Percentiles rank a stretch among this genome's conserved stretches.
These are phyloP conservation scores for Lasioglossum figueresi DNA, from an alignment of 2,888 invertebrate genomes.

Conservation along the genomic window DNA sequence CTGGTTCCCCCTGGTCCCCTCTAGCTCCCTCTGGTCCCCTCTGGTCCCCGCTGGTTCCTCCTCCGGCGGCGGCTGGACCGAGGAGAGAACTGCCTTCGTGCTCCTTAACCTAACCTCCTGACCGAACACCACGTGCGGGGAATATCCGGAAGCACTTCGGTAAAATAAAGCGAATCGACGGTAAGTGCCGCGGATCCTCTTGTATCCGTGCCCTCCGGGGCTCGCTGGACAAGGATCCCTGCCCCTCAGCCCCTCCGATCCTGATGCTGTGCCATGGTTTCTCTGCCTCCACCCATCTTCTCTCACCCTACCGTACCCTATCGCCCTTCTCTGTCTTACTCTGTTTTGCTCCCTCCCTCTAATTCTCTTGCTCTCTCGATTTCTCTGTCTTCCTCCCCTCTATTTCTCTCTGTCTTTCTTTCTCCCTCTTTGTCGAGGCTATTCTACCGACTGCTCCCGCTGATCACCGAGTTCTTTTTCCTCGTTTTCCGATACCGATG, in stretches of 20 bases:
- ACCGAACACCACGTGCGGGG: constrained; percentile 78
- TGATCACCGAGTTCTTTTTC: constrained; percentile 25
- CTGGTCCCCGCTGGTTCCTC: not conserved
- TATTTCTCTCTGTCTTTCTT: not conserved
- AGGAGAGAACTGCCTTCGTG: constrained; percentile 46
- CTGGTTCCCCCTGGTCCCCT: not conserved
- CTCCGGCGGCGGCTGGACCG: constrained; percentile 7
- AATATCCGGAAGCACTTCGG: constrained; percentile 81
- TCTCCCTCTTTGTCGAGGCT: not conserved
- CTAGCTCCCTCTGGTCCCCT: not conserved
- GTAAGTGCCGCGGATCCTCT: constrained; percentile 67
- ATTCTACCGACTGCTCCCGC: constrained; percentile 9
- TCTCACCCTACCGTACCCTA: not conserved
- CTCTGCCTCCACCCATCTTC: not conserved
- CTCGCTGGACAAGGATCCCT: constrained; percentile 37
- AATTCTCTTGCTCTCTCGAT: not conserved
- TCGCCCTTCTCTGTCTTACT: not conserved
- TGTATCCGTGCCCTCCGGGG: constrained; percentile 17
- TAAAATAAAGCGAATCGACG: constrained; percentile 79
- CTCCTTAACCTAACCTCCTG: constrained; percentile 79
- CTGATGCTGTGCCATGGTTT: not conserved
- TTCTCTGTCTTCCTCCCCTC: not conserved
- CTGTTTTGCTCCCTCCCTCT: not conserved
- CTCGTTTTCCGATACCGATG: constrained; percentile 14
- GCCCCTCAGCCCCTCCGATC: not conserved